Evolutionary conservation across 2,113 vertebrate genomes (phyloP).

Genomic region (Lepus europaeus): DNA sequence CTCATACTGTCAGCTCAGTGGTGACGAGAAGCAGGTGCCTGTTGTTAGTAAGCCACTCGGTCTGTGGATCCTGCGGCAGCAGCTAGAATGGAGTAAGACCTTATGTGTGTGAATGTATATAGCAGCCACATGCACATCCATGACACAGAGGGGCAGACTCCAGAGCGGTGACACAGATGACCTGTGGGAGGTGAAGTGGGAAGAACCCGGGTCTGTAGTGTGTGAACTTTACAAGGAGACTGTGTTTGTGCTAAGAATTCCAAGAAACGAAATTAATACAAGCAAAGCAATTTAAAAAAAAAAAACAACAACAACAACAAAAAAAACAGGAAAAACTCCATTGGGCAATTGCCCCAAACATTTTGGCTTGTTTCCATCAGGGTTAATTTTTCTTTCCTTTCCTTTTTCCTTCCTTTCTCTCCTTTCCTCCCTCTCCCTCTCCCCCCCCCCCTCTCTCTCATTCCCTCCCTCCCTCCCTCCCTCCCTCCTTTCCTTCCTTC

Average conservation of each 20-base stretch:
- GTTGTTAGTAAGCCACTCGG: neutral
- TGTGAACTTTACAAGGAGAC: neutral
- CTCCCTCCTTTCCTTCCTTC: too few relatives aligned
- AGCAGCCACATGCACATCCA: neutral
- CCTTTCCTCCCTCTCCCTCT: too few relatives aligned
- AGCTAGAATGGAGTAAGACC: neutral
- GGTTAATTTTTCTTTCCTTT: neutral
- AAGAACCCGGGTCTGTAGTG: neutral
- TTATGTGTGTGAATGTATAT: neutral
- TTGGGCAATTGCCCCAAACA: neutral
- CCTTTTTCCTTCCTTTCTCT: too few relatives aligned
- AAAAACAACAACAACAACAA: too few relatives aligned
- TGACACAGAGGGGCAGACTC: neutral
- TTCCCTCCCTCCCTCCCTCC: too few relatives aligned
- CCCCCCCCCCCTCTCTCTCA: too few relatives aligned
- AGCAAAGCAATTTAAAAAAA: neutral
- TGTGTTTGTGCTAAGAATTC: conserved; percentile 33
- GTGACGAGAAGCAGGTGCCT: too few relatives aligned
- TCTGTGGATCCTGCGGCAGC: neutral
- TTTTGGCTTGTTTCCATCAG: neutral
- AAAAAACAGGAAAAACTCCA: neutral
- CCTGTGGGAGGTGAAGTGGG: neutral
- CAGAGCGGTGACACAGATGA: neutral
- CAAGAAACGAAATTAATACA: neutral
- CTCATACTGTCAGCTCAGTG: neutral